These are phyloP conservation scores for Bombus balteatus DNA, from an alignment of 1,140 invertebrate genomes.

Conservation along the genomic window DNA sequence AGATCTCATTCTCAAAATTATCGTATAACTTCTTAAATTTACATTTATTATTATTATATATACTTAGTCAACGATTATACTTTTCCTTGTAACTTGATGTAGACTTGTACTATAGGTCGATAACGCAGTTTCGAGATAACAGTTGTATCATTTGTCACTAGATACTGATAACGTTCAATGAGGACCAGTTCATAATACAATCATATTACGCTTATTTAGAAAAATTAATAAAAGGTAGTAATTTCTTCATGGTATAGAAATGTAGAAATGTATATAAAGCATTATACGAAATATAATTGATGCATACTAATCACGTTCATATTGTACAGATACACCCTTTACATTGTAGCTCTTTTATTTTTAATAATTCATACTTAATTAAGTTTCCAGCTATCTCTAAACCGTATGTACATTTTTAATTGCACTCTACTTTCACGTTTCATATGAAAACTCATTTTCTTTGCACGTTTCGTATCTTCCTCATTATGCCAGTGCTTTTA, in stretches of 20 bases:
- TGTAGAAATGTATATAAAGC: background rate
- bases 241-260: background rate
- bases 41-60: too few relatives aligned
- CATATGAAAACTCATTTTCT: background rate
- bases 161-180: background rate
- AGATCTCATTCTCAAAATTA: too few relatives aligned
- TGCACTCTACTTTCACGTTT: background rate
- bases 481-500: background rate
- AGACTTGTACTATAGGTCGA: background rate
- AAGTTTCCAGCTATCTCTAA: background rate
- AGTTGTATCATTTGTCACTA: background rate
- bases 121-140: background rate
- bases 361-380: conserved; percentile 8
- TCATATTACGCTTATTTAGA: background rate
- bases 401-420: background rate
- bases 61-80: too few relatives aligned
- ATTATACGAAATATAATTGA: background rate
- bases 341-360: background rate
- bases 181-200: background rate
- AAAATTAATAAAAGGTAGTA: background rate
- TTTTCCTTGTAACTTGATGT: background rate
- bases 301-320: background rate
- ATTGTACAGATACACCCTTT: background rate
- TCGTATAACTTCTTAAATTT: too few relatives aligned
- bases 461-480: background rate